Percentiles rank a stretch among this genome's conserved stretches.
phyloP scores from a whole-genome alignment of 2,888 invertebrate genomes.

The Drosophila pegasa region DNA sequence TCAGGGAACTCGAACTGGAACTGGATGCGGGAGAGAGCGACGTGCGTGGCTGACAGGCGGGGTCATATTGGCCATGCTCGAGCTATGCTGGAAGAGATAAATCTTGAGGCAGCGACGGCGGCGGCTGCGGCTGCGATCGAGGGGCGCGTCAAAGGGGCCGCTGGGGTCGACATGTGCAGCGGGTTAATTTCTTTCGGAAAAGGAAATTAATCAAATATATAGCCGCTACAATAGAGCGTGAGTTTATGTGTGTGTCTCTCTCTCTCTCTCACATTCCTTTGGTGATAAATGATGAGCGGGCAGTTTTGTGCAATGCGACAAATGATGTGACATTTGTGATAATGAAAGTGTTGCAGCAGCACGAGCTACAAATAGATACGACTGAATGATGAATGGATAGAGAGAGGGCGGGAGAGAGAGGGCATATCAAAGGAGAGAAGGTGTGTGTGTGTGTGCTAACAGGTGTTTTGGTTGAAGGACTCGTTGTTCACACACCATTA shows the following conservation, averaged over 20 bases:
- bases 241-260: conserved; percentile 29
- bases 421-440: not conserved
- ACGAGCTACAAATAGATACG: conserved; percentile 52
- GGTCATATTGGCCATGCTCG: conserved; percentile 73
- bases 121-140: conserved; percentile 56
- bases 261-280: conserved; percentile 72
- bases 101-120: conserved; percentile 67
- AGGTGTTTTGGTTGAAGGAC: conserved; percentile 64
- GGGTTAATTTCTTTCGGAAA: conserved; percentile 84
- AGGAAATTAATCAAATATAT: conserved; percentile 82
- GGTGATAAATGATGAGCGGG: conserved; percentile 82
- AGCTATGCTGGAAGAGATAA: conserved; percentile 78
- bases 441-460: conserved; percentile 46
- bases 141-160: conserved; percentile 74
- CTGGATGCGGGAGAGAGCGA: conserved; percentile 3
- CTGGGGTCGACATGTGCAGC: conserved; percentile 73
- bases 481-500: conserved; percentile 69
- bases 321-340: conserved; percentile 82
- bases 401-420: not conserved
- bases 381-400: conserved; percentile 33
- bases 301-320: conserved; percentile 79
- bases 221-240: conserved; percentile 27
- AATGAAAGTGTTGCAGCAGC: conserved; percentile 76
- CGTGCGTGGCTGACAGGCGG: conserved; percentile 20
- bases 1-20: not conserved